Evolutionary conservation across 2,797 vertebrate species (phyloP), one percentile per base, ranked within the genome.

Genomic region (Pseudocheirus occidentalis): DNA sequence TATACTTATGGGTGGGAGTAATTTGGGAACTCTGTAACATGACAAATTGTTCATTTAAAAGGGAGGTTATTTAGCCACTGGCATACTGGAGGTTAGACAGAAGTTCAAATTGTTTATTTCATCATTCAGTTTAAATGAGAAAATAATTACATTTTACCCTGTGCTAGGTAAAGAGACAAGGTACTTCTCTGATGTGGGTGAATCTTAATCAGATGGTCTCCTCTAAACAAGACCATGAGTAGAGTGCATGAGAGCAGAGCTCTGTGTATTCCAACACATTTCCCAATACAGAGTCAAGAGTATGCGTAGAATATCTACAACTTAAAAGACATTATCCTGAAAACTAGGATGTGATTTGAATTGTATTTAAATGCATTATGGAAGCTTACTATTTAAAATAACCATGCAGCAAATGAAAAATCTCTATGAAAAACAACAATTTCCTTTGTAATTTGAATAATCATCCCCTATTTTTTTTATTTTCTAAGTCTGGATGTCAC

Each of bases 1-100:
- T 53, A 54, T 90, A 93, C 95, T 97, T 97, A 97, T 91, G 90
- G 97, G 93, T 66, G 96, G 96, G 97, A 97, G 97, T 93, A 96
- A 97, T 94, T 94, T 96, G 94, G 95, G 59, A 92, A 96, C 93
- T 97, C 97, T 97, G 97, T 97, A 97, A 97, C 40, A 93, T 94
- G 95, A 97, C 87, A 96, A 97, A 96, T 97, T 94, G 92, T 90
- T 96, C 94, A n/a, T 21, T 94, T 81, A 97, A 97, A 97, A 92
- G 94, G 95, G 55, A 94, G 92, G 73, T 46, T 89, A n/a, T 97
- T 97, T 96, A 93, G 97, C 97, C 94, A 96, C 73, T 94, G 92
- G 87, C 93, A 97, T 95, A 73, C 93, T 91, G 66, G 55, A 59
- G 92, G 55, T 55, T 93, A 94, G 66, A 90, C 27, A 97, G 93